phyloP scores from a whole-genome alignment of 2,113 vertebrate genomes.

The Pycnonotus jocosus region DNA sequence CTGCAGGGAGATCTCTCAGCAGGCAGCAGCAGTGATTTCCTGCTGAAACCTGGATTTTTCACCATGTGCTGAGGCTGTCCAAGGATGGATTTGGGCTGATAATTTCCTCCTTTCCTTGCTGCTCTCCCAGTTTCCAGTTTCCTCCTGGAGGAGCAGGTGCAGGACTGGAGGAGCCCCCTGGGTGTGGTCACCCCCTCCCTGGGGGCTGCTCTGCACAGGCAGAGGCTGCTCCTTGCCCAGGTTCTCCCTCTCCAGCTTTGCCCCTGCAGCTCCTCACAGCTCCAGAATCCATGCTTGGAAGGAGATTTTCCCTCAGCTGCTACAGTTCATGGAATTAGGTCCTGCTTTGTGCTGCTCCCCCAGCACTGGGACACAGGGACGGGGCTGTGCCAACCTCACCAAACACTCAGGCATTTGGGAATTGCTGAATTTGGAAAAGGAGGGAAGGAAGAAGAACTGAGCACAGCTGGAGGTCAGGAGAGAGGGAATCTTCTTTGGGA shows the following conservation, averaged over 20 bases:
- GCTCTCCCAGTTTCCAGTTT: background rate
- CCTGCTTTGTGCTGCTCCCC: background rate
- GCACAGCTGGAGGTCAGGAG: background rate
- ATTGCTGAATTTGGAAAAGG: background rate
- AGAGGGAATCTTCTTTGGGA: background rate
- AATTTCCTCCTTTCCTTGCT: background rate
- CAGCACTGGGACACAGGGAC: background rate
- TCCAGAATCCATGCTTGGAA: background rate
- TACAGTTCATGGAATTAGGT: background rate
- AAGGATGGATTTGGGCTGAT: background rate
- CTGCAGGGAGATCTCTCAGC: background rate
- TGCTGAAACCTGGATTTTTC: background rate
- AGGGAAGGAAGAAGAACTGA: background rate
- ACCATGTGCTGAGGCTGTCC: background rate
- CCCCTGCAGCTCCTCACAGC: background rate
- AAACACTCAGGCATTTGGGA: background rate
- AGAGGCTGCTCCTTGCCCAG: background rate
- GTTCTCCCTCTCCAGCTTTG: background rate
- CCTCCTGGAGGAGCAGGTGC: rapidly evolving
- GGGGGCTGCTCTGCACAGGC: background rate
- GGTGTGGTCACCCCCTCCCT: background rate
- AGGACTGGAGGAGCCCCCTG: background rate
- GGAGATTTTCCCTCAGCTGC: background rate
- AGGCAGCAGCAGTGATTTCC: background rate
- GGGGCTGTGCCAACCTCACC: background rate